Evolutionary conservation across 1,140 invertebrate species (phyloP), one percentile per base, ranked within the genome.

Genomic region (Aphaenogaster ashmeadi): DNA sequence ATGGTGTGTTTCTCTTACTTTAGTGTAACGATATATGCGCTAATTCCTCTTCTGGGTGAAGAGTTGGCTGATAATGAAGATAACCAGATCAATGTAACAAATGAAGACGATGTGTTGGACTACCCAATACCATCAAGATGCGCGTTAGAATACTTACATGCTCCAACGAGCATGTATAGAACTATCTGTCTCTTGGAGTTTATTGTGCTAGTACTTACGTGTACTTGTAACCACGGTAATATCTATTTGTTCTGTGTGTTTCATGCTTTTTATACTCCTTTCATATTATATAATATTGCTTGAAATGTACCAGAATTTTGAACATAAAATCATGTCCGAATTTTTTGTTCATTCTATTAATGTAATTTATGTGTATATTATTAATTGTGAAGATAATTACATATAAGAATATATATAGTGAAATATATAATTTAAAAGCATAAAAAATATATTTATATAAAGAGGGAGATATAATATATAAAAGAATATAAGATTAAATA

Each of bases 151-250:
- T 18, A 52, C 9, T 9, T 90, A 0, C 13, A 52, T 11, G 2
- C 50, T 0, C 64, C 89, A 8, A 18, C 11, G 0, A 50, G 36
- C 5, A 13, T 90, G 21, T 33, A 44, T 27, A 3, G 6, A 11
- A 3, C 69, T 13, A 4, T 80, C 3, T 79, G 56, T 36, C 0
- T 85, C 9, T 3, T 41, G 2, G 74, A 90, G 8, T 87, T 41
- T 11, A 9, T 80, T 0, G n/a, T 88, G 38, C 5, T 90, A 33
- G 0, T 88, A 8, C 5, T 79, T 5, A 75, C 79, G 6, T 54
- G 58, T 47, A 85, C 44, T 9, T 75, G 86, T 27, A 90, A 90
- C 54, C 18, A 75, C 5, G 89, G 89, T 90, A 90, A 84, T 3
- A 44, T 44, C 8, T 52, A 54, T 69, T 66, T 86, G 8, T 54